Base-by-base conservation (phyloP, 92 coral and sea anemone genomes). In the Palythoa heliodiscus region DNA sequence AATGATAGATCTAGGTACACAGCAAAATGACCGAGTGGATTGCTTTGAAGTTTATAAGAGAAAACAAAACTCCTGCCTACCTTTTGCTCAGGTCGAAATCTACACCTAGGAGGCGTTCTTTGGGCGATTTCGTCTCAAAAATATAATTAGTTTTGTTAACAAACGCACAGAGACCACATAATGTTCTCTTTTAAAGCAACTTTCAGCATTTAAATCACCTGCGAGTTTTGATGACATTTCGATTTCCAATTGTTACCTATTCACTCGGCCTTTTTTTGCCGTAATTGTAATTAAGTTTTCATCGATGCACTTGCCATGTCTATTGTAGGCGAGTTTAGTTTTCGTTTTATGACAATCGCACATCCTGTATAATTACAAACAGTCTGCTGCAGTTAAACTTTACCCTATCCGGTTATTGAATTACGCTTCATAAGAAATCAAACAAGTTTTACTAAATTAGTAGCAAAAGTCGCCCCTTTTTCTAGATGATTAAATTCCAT, bases 211-310 rank as follows among this genome's bases (percentile, higher is more conserved):
- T 68, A 78, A 43, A 90, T 93, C 97, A 94, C 98, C 98, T 94
- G 98, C 93, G 64, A 86, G 53, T 53, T 24, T 68, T 77, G 91
- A 83, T 90, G 92, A 90, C 93, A 94, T 85, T 92, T 93, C 93
- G 86, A 93, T 91, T 90, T 88, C 85, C 93, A 88, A 92, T 92
- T 92, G 98, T 94, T 92, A 83, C 87, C 90, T 37, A 92, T 92
- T 91, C 91, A 89, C 89, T 90, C 92, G 87, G 95, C 92, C 95
- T 94, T 94, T 93, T 92, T 83, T 90, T 38, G 55, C 87, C 86
- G 87, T 92, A 87, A 88, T 69, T 79, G 93, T 92, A 90, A 94
- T 94, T 90, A 92, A 94, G 90, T 86, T 90, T 86, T 82, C 88
- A 92, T 93, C 90, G 84, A 86, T 85, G 78, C 88, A 87, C 91